Conservation (phyloP, 1,140 invertebrate genomes). For the Pentalonia nigronervosa region DNA sequence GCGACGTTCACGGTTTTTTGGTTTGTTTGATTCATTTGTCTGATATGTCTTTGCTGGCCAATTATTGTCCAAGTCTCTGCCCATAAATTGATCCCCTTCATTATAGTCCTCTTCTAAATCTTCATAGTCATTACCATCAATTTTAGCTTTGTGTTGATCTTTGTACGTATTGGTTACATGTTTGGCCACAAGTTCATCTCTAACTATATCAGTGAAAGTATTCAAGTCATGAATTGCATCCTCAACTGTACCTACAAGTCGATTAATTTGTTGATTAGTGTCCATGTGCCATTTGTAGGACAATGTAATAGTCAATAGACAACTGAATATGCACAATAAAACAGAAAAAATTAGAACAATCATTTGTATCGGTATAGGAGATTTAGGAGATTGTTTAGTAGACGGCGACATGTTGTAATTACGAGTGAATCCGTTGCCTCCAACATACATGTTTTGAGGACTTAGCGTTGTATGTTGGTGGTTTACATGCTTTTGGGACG, state of each 20-base stretch:
- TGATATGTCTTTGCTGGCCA: not conserved
- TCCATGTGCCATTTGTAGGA: constrained; percentile 41
- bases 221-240: not conserved
- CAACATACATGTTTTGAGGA: constrained; percentile 20
- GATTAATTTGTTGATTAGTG: constrained; percentile 25
- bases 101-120: constrained; percentile 18
- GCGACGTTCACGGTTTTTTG: not conserved
- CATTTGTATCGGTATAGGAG: not conserved
- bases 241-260: not conserved
- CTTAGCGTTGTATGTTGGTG: not conserved
- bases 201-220: not conserved
- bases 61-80: constrained; percentile 15
- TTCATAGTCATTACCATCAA: not conserved
- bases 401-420: not conserved
- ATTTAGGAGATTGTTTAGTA: not conserved
- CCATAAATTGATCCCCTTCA: not conserved
- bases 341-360: not conserved
- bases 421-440: not conserved
- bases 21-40: not conserved
- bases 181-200: not conserved
- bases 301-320: not conserved
- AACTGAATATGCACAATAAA: constrained; percentile 34
- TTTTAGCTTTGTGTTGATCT: constrained; percentile 43
- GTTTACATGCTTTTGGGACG: not conserved
- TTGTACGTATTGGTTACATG: constrained; percentile 41